phyloP scores from a whole-genome alignment of 1,140 invertebrate genomes.

The Drosophila sp. region DNA sequence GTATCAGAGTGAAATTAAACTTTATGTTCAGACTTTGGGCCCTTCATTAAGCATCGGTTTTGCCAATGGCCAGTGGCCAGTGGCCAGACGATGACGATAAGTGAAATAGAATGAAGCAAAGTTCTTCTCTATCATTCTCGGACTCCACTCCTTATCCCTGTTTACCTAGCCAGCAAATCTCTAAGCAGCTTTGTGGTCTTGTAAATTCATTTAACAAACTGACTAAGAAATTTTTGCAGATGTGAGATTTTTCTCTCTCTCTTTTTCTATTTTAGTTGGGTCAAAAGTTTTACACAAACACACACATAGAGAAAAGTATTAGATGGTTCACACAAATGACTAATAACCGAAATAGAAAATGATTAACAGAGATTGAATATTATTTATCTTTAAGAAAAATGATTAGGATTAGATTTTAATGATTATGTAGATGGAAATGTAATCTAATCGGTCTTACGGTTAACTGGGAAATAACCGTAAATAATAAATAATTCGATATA shows the following conservation, averaged over 20 bases:
- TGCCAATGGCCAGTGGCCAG: slow-evolving; percentile 50
- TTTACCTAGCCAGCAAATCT: slow-evolving; percentile 8
- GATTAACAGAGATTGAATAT: too few species aligned
- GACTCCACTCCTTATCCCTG: neutral
- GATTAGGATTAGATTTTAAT: too few species aligned
- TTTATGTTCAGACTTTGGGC: slow-evolving; percentile 55
- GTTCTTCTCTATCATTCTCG: neutral
- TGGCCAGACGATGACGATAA: slow-evolving; percentile 65
- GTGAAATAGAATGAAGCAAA: slow-evolving; percentile 70
- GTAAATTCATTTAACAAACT: slow-evolving; percentile 62
- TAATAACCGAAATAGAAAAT: neutral
- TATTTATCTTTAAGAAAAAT: too few species aligned
- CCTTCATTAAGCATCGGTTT: slow-evolving; percentile 64
- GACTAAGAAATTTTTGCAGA: slow-evolving; percentile 56
- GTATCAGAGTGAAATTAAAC: slow-evolving; percentile 57
- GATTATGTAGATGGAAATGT: too few species aligned
- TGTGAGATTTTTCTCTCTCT: slow-evolving; percentile 34
- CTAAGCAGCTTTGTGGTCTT: slow-evolving; percentile 54
- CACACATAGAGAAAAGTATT: neutral
- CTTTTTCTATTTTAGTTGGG: slow-evolving; percentile 5
- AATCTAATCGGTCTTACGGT: too few species aligned
- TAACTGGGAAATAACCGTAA: too few species aligned
- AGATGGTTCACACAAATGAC: neutral
- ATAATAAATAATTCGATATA: too few species aligned
- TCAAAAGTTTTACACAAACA: neutral